A percentile compares a stretch with the other conserved stretches of the same genome.
phyloP scores from a whole-genome alignment of 2,888 invertebrate species.

The Campoletis raptor region DNA sequence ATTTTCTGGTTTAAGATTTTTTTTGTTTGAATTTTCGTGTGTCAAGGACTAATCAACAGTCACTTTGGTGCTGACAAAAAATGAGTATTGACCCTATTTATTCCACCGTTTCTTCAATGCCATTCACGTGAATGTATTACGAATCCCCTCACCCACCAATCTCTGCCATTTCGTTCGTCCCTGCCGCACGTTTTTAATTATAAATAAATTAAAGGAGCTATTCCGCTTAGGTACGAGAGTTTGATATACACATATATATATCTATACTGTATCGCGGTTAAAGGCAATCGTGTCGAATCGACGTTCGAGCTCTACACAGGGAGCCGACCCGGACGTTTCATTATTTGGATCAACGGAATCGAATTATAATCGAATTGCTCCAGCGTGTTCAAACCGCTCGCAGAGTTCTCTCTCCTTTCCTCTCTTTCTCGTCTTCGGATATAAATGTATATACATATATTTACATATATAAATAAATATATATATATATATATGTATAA shows the following conservation, averaged over 20 bases:
- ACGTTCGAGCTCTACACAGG: conserved; percentile 28
- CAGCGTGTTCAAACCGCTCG: conserved; percentile 27
- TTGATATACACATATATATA: conserved; percentile 10
- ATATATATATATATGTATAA: background rate
- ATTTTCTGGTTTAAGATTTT: background rate
- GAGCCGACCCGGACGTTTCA: conserved; percentile 68
- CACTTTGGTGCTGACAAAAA: conserved; percentile 44
- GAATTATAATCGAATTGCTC: conserved; percentile 72
- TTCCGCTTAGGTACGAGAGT: conserved; percentile 40
- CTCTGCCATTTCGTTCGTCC: background rate
- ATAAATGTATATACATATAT: conserved; percentile 1
- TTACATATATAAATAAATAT: background rate
- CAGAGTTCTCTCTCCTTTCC: conserved; percentile 14
- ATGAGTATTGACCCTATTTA: conserved; percentile 14
- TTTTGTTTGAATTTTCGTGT: conserved; percentile 30
- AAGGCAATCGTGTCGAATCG: conserved; percentile 67
- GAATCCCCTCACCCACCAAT: conserved; percentile 26
- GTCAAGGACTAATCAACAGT: conserved; percentile 32
- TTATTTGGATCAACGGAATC: conserved; percentile 73
- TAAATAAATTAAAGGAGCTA: conserved; percentile 65
- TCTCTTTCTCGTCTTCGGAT: conserved; percentile 14
- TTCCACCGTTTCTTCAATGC: conserved; percentile 40
- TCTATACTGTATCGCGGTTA: conserved; percentile 21
- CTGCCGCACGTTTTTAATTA: conserved; percentile 62
- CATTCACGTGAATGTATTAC: conserved; percentile 32